phyloP scores from a whole-genome alignment of 92 coral and sea anemone species.

The Palythoa heliodiscus region DNA sequence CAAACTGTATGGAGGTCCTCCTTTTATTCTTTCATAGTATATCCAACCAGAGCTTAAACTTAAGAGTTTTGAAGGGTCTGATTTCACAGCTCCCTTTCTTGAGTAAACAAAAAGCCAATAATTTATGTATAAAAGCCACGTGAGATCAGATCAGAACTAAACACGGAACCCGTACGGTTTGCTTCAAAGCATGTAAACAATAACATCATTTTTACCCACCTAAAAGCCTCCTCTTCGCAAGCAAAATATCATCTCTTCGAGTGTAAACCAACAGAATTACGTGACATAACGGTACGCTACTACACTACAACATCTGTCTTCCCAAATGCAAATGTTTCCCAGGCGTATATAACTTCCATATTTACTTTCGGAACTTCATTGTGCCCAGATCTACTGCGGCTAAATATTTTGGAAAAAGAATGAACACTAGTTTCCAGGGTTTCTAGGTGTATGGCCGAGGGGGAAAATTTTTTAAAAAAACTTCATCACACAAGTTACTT shows the following conservation, averaged over 20 bases:
- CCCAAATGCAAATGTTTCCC: neutral
- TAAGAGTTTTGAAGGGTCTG: neutral
- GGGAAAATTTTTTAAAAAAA: too few relatives aligned
- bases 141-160: constrained; percentile 35
- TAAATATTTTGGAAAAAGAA: neutral
- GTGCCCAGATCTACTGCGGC: neutral
- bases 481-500: too few relatives aligned
- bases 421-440: neutral
- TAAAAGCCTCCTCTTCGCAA: neutral
- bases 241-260: neutral
- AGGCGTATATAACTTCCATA: neutral
- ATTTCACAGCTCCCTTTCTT: neutral
- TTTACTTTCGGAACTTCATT: neutral
- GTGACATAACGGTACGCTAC: neutral
- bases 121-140: neutral
- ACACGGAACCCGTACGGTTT: neutral
- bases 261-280: neutral
- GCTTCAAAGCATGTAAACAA: constrained; percentile 11
- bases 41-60: neutral
- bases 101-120: neutral
- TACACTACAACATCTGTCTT: neutral
- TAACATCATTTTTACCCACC: constrained; percentile 39
- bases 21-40: neutral
- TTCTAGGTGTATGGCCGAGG: neutral
- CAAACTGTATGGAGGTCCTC: neutral